Percentiles rank a stretch among this genome's conserved stretches.
Conservation (phyloP, 2,797 vertebrate genomes). For the Enteromius afrohamiltoni region DNA sequence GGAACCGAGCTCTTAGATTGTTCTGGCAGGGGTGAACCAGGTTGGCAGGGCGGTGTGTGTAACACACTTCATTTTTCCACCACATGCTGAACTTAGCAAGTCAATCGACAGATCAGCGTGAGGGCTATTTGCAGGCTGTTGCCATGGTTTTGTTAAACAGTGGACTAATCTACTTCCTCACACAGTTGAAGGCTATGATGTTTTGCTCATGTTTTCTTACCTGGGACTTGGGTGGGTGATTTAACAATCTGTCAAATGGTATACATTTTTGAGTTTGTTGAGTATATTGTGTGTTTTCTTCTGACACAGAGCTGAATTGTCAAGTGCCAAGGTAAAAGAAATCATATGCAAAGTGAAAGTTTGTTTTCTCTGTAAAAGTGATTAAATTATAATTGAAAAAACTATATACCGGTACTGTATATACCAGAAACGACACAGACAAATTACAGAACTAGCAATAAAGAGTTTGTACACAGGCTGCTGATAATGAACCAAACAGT, state of each 20-base stretch:
- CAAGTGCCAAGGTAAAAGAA: background rate
- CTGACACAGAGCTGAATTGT: background rate
- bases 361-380: background rate
- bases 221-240: background rate
- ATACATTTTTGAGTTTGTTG: background rate
- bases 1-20: slow-evolving; percentile 36
- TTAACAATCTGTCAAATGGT: background rate
- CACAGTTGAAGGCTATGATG: slow-evolving; percentile 1
- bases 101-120: slow-evolving; percentile 73
- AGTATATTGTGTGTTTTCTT: background rate
- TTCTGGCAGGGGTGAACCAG: slow-evolving; percentile 34
- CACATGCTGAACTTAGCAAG: slow-evolving; percentile 70
- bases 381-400: background rate
- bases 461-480: background rate
- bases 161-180: slow-evolving; percentile 70
- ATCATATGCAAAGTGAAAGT: background rate
- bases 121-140: slow-evolving; percentile 72
- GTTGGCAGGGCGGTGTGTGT: slow-evolving; percentile 29
- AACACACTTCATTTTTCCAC: slow-evolving; percentile 58
- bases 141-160: slow-evolving; percentile 77
- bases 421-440: background rate
- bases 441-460: slow-evolving; percentile 5
- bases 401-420: background rate
- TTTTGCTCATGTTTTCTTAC: background rate
- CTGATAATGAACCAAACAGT: slow-evolving; percentile 3